phyloP scores from a whole-genome alignment of 2,113 vertebrate genomes.

The Nothocercus nigrocapillus region DNA sequence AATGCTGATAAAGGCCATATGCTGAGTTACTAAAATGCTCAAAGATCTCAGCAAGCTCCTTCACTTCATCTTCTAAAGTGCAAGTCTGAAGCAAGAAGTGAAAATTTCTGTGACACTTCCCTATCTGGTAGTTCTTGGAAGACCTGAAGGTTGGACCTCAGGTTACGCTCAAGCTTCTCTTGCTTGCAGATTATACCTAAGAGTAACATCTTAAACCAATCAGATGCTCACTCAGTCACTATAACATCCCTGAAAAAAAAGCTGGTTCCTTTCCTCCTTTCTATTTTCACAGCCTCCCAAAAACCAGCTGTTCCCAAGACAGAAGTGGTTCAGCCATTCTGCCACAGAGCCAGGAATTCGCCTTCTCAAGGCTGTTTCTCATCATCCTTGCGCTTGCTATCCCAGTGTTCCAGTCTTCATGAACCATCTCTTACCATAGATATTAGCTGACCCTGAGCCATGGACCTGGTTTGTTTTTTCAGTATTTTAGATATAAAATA shows the following conservation, averaged over 20 bases:
- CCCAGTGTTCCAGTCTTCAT: not conserved
- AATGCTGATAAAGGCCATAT: fast-evolving
- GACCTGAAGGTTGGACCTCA: not conserved
- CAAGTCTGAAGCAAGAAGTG: not conserved
- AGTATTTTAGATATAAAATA: not conserved
- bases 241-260: not conserved
- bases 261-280: not conserved
- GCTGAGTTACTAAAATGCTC: not conserved
- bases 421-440: not conserved
- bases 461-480: not conserved
- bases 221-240: not conserved
- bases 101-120: not conserved
- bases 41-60: not conserved
- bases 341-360: fast-evolving
- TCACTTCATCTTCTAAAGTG: not conserved
- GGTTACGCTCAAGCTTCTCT: not conserved
- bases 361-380: not conserved
- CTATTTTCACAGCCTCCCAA: not conserved
- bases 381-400: not conserved
- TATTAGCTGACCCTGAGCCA: not conserved
- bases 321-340: not conserved
- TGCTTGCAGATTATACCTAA: fast-evolving
- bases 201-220: not conserved
- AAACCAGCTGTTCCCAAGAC: not conserved
- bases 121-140: not conserved